Evolutionary conservation across 2,113 vertebrate species (phyloP).

Genomic region (Rattus norvegicus): GRCr8 NC_086019.1:154334501-154335000

Average conservation of each 20-base stretch:
- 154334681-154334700: not conserved
- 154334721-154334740: not conserved
- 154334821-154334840: constrained; percentile 14
- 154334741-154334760: not conserved
- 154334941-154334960: not conserved
- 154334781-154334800: constrained; percentile 27
- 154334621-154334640: not conserved
- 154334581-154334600: not conserved
- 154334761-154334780: constrained; percentile 40
- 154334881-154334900: not conserved
- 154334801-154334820: constrained; percentile 23
- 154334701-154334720: not conserved
- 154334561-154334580: not conserved
- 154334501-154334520: not conserved
- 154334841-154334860: constrained; percentile 17
- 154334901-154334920: constrained; percentile 6
- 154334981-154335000: not conserved
- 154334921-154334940: not conserved
- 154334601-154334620: not conserved
- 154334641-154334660: not conserved
- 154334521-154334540: not conserved
- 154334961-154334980: not conserved
- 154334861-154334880: constrained; percentile 36
- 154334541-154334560: not conserved
- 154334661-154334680: not conserved